Base-by-base conservation (phyloP, 2,888 invertebrate species). In the Drosophila cognata region DNA sequence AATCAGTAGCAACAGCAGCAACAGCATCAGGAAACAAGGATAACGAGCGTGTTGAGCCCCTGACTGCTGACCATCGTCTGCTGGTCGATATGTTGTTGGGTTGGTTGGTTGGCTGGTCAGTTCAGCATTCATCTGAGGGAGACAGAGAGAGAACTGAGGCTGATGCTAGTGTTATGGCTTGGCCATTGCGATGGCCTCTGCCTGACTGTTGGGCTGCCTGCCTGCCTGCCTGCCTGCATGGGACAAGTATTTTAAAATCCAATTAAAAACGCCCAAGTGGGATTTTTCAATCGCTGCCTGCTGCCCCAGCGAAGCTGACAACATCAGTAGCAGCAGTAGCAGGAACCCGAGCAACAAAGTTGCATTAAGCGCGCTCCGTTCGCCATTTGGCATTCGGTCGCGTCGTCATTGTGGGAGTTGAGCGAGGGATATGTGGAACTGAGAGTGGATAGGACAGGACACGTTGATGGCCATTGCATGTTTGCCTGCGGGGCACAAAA, bases 161-260 rank as follows among this genome's bases (percentile, higher is more conserved):
- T 75, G 65, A 53, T 66, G 75, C 79, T 74, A 70, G 67, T 85
- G 86, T 81, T 76, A 81, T 88, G 82, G 71, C 87, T 67, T 68
- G 81, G 70, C 58, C 74, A 75, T 65, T 58, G 64, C 69, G 21
- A 46, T 25, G 46, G 60, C 57, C 67, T 60, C 57, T 59, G 69
- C 51, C 43, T 56, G 56, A 28, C 56, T 35, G 68, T 13, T 41
- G 55, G 71, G 29, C 59, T 59, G 69, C 29, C 50, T 58, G 68
- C 33, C 63, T 56, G 70, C 28, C 52, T 67, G 73, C 58, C 69
- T 57, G 79, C 60, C 77, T 88, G 91, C 74, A 89, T 88, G 87
- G 80, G 79, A 84, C 81, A 88, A 92, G 93, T 92, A 91, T 92
- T 93, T 93, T 92, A 92, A 93, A 93, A 93, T 93, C 93, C 93